phyloP scores from a whole-genome alignment of 2,113 vertebrate species.

The Lutjanus erythropterus region DNA sequence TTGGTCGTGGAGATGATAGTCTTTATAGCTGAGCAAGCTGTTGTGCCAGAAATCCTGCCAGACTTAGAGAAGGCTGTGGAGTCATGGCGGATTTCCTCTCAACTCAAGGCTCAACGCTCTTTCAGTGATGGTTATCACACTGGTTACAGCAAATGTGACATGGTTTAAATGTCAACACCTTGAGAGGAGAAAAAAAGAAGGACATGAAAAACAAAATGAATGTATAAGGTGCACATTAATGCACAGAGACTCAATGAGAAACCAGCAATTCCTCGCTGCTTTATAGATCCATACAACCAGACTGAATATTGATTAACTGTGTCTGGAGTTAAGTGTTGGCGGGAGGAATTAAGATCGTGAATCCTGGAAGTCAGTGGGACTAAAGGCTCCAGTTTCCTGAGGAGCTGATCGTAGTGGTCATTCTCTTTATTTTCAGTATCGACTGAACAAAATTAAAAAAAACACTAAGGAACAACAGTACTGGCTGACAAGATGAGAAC shows the following conservation, averaged over 20 bases:
- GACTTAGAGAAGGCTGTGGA: slow-evolving; percentile 76
- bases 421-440: slow-evolving; percentile 2
- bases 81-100: slow-evolving; percentile 50
- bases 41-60: slow-evolving; percentile 76
- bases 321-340: background rate
- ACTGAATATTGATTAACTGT: slow-evolving; percentile 13
- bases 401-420: background rate
- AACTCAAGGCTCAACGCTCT: slow-evolving; percentile 8
- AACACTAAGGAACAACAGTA: slow-evolving; percentile 16
- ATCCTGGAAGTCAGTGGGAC: slow-evolving; percentile 2
- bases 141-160: background rate
- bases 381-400: background rate
- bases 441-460: slow-evolving; percentile 6
- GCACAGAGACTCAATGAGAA: slow-evolving; percentile 11
- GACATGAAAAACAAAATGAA: background rate
- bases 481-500: background rate
- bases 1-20: slow-evolving; percentile 57
- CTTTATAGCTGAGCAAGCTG: slow-evolving; percentile 74
- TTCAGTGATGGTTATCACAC: slow-evolving; percentile 51
- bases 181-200: slow-evolving; percentile 44
- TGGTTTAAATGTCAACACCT: slow-evolving; percentile 56
- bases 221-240: slow-evolving; percentile 12
- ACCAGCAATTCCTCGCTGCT: background rate
- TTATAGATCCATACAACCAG: background rate
- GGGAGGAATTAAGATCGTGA: slow-evolving; percentile 2